phyloP scores from a whole-genome alignment of 2,888 invertebrate genomes.

The Brachyptera risi region DNA sequence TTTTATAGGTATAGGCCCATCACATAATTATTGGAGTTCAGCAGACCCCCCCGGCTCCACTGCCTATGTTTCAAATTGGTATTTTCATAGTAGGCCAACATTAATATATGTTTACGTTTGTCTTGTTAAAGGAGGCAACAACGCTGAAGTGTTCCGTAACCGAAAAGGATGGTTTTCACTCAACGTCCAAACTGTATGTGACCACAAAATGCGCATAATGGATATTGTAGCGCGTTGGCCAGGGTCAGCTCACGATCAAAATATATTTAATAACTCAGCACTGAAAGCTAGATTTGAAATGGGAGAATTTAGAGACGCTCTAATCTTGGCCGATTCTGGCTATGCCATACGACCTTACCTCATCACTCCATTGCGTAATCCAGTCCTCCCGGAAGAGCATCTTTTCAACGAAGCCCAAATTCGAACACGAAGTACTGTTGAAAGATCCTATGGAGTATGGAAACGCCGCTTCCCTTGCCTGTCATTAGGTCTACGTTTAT shows the following conservation, averaged over 20 bases:
- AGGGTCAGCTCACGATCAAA: conserved; percentile 24
- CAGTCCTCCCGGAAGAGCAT: conserved; percentile 2
- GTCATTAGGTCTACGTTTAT: conserved; percentile 18
- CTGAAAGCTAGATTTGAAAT: conserved; percentile 21
- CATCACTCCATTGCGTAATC: conserved; percentile 16
- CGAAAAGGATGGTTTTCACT: conserved; percentile 27
- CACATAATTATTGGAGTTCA: too few species aligned
- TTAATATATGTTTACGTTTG: too few species aligned
- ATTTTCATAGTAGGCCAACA: too few species aligned
- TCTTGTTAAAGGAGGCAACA: conserved; percentile 20
- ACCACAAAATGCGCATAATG: conserved; percentile 15
- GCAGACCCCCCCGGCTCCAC: too few species aligned
- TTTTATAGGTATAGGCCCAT: too few species aligned
- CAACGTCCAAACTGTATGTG: conserved; percentile 23
- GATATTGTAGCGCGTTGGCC: conserved; percentile 27
- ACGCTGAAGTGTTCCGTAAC: conserved; percentile 22
- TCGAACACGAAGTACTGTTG: conserved; percentile 11
- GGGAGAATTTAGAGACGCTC: conserved; percentile 22
- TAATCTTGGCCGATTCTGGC: conserved; percentile 28
- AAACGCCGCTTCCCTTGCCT: conserved; percentile 24
- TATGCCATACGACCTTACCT: neutral
- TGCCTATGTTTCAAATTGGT: too few species aligned
- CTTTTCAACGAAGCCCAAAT: conserved; percentile 21
- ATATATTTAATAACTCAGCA: conserved; percentile 4
- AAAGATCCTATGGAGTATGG: conserved; percentile 20